phyloP scores from a whole-genome alignment of 2,797 vertebrate genomes.

The Manis crassicaudata region DNA sequence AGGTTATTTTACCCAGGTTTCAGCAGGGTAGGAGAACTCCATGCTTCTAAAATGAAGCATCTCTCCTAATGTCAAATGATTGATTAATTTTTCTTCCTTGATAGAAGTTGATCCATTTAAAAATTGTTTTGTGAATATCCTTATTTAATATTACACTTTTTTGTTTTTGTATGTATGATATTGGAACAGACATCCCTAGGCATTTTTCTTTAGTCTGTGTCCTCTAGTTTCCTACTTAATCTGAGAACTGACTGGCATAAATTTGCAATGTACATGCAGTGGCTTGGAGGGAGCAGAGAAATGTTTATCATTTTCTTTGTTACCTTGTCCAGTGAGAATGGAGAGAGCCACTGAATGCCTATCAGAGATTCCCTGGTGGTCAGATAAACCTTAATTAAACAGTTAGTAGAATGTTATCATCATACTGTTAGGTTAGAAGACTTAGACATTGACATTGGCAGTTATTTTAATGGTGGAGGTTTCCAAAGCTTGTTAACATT shows the following conservation, averaged over 20 bases:
- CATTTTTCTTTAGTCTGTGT: not conserved
- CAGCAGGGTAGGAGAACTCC: not conserved
- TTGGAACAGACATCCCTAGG: not conserved
- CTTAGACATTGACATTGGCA: not conserved
- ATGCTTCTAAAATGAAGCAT: not conserved
- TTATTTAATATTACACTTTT: not conserved
- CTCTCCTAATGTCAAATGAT: not conserved
- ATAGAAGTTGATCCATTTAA: not conserved
- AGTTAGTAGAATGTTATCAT: not conserved
- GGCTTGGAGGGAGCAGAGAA: not conserved
- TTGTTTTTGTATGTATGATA: not conserved
- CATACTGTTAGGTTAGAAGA: not conserved
- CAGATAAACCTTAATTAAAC: not conserved
- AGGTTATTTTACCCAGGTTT: not conserved
- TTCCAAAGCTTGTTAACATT: not conserved
- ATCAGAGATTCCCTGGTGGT: not conserved
- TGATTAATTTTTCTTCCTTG: not conserved
- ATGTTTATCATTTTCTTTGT: constrained; percentile 1
- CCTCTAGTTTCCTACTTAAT: not conserved
- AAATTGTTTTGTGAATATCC: not conserved
- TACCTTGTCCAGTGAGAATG: not conserved
- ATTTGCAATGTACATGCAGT: not conserved
- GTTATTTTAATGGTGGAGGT: not conserved
- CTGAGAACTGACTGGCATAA: not conserved
- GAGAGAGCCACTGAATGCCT: not conserved